phyloP scores from a whole-genome alignment of 2,113 vertebrate genomes.

The Heterochromis multidens region DNA sequence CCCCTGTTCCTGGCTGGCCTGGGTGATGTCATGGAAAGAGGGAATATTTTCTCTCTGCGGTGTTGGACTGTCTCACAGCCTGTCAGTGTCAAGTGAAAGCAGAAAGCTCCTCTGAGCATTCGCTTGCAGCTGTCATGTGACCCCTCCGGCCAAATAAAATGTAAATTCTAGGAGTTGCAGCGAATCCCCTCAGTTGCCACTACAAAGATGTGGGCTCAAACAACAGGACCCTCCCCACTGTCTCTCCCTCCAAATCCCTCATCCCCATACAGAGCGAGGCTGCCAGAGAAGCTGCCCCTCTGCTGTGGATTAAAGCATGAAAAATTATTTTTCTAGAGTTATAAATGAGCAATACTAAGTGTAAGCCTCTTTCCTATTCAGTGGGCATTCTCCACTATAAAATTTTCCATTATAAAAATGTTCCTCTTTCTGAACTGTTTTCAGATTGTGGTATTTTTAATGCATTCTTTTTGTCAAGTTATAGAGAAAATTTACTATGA shows the following conservation, averaged over 20 bases:
- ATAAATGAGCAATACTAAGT: constrained; percentile 49
- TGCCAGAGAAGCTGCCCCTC: constrained; percentile 52
- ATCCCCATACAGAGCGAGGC: constrained; percentile 29
- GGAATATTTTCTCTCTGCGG: constrained; percentile 79
- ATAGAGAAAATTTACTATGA: neutral
- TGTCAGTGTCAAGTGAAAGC: constrained; percentile 79
- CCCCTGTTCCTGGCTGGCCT: constrained; percentile 65
- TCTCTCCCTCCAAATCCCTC: constrained; percentile 19
- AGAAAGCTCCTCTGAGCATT: constrained; percentile 75
- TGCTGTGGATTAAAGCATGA: constrained; percentile 61
- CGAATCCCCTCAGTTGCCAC: constrained; percentile 75
- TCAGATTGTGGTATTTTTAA: neutral
- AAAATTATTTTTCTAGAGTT: constrained; percentile 46
- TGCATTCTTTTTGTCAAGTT: neutral
- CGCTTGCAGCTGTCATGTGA: constrained; percentile 81
- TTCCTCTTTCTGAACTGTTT: neutral
- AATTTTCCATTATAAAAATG: neutral
- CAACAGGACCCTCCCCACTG: constrained; percentile 35
- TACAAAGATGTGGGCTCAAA: constrained; percentile 69
- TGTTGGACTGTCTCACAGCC: constrained; percentile 76
- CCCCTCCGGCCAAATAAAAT: constrained; percentile 73
- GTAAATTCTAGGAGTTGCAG: constrained; percentile 66
- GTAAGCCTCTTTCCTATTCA: neutral
- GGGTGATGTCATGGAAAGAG: constrained; percentile 89
- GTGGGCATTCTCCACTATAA: neutral